Conservation (phyloP, 2,888 invertebrate species). For the Drosophila antonietae region DNA sequence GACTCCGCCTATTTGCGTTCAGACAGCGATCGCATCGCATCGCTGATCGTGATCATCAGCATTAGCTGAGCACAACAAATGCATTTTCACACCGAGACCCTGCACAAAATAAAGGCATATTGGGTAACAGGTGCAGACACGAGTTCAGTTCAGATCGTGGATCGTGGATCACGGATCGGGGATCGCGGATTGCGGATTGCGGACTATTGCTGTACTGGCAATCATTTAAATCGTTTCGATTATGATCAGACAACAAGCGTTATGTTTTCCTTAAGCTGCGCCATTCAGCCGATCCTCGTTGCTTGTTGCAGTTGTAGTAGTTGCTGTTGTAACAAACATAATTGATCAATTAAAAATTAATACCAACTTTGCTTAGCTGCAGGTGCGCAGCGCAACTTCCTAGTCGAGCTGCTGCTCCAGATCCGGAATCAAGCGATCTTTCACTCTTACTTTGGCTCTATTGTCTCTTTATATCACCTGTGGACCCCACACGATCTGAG, state of each 20-base stretch:
- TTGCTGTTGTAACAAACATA: conserved; percentile 51
- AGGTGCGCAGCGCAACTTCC: conserved; percentile 60
- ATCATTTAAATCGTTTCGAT: conserved; percentile 76
- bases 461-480: neutral
- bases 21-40: conserved; percentile 43
- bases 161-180: conserved; percentile 46
- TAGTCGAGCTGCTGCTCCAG: conserved; percentile 32
- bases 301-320: conserved; percentile 23
- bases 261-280: conserved; percentile 64
- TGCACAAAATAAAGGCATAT: conserved; percentile 20
- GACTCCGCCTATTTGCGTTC: conserved; percentile 76
- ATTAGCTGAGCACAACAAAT: conserved; percentile 65
- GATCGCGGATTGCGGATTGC: conserved; percentile 20
- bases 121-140: conserved; percentile 67
- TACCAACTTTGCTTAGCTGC: conserved; percentile 67
- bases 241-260: conserved; percentile 72
- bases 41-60: conserved; percentile 61
- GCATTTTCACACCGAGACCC: conserved; percentile 67
- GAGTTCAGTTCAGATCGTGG: conserved; percentile 27
- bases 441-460: conserved; percentile 34
- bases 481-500: conserved; percentile 55
- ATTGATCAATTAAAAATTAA: conserved; percentile 79
- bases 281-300: conserved; percentile 33
- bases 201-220: conserved; percentile 28
- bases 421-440: conserved; percentile 8